Evolutionary conservation across 1,140 invertebrate species (phyloP).

Genomic region (Cotesia vestalis): DNA sequence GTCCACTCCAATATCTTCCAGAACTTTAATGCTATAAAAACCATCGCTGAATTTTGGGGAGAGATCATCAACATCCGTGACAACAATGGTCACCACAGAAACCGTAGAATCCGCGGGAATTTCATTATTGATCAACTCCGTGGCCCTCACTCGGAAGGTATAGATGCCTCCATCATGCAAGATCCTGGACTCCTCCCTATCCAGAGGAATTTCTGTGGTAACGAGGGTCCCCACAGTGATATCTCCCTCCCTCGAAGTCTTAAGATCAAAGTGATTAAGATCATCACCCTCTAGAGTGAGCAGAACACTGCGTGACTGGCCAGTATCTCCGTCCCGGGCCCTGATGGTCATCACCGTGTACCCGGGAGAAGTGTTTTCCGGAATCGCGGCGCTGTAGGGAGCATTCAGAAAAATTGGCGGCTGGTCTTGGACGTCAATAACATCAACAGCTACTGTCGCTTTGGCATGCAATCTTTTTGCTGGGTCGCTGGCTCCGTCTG

Average conservation of each 20-base stretch:
- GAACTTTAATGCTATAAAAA: slow-evolving; percentile 75
- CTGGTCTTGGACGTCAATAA: slow-evolving; percentile 84
- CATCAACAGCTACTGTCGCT: slow-evolving; percentile 77
- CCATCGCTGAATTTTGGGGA: slow-evolving; percentile 78
- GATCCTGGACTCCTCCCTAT: slow-evolving; percentile 78
- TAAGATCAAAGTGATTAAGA: slow-evolving; percentile 74
- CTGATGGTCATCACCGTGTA: slow-evolving; percentile 73
- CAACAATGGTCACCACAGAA: slow-evolving; percentile 79
- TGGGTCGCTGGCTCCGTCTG: slow-evolving; percentile 70
- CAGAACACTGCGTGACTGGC: slow-evolving; percentile 73
- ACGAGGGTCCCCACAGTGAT: slow-evolving; percentile 67
- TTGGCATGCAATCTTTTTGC: slow-evolving; percentile 69
- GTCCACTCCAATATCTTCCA: slow-evolving; percentile 79
- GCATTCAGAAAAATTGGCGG: slow-evolving; percentile 81
- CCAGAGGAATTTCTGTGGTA: slow-evolving; percentile 73
- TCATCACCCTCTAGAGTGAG: slow-evolving; percentile 75
- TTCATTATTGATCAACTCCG: slow-evolving; percentile 78
- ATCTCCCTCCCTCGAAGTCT: slow-evolving; percentile 64
- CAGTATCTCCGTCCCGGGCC: slow-evolving; percentile 81
- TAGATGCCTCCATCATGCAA: slow-evolving; percentile 83
- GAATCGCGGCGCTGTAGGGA: slow-evolving; percentile 78
- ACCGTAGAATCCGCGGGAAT: slow-evolving; percentile 74
- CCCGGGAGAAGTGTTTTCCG: slow-evolving; percentile 75
- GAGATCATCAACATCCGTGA: slow-evolving; percentile 87
- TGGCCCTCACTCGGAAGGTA: slow-evolving; percentile 76